Percentiles rank a stretch among this genome's conserved stretches.
These are phyloP conservation scores for Reticulitermes speratus DNA, from an alignment of 1,140 invertebrate genomes.

Conservation along the genomic window DNA sequence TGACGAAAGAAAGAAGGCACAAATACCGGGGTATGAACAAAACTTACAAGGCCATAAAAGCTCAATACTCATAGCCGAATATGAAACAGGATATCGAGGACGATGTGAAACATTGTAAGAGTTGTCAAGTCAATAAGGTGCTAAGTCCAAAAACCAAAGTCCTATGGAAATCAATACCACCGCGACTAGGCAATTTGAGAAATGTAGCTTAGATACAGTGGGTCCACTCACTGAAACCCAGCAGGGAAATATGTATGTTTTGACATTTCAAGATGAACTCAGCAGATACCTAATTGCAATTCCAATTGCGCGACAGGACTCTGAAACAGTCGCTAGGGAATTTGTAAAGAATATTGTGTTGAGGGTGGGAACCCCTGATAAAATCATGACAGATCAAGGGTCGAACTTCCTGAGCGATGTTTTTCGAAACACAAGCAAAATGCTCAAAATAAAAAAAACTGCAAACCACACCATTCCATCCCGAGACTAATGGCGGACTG, in stretches of 20 bases:
- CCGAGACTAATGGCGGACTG: no score
- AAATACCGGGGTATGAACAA: not conserved
- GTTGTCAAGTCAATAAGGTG: no score
- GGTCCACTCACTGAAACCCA: slow-evolving; percentile 31
- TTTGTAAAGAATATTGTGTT: no score
- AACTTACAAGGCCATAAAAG: not conserved
- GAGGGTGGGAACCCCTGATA: no score
- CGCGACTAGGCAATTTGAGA: not conserved
- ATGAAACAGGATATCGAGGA: slow-evolving; percentile 18
- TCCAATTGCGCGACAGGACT: no score
- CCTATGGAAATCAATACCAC: slow-evolving; percentile 18
- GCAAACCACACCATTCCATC: not conserved
- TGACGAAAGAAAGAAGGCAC: slow-evolving; percentile 36
- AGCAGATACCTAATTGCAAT: slow-evolving; percentile 33
- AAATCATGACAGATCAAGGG: no score
- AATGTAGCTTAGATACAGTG: slow-evolving; percentile 32
- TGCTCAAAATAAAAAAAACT: no score
- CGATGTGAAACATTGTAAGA: no score
- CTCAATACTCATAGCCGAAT: not conserved
- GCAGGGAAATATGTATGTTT: slow-evolving; percentile 34
- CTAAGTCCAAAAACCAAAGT: not conserved
- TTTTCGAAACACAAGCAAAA: not conserved
- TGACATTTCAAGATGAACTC: slow-evolving; percentile 34
- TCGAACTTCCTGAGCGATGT: not conserved
- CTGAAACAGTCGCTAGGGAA: no score